Base-by-base conservation (phyloP, 2,888 invertebrate genomes). In the Phaonia tiefii region DNA sequence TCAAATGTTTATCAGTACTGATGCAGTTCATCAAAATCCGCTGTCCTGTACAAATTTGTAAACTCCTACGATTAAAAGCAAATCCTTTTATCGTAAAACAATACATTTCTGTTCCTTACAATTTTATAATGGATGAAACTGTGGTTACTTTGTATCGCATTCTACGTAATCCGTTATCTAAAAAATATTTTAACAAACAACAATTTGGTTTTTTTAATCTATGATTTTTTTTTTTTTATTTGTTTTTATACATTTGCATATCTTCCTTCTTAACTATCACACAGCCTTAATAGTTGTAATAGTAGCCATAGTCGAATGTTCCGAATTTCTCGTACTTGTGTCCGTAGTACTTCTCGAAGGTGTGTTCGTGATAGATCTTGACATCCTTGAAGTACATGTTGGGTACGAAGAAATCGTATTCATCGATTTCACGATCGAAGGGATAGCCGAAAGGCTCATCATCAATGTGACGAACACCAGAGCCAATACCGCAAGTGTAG, bases 381-480 rank as follows among this genome's bases (percentile, higher is more conserved):
- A 93, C 92, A 84, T 94, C 93, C 89, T 93, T 91, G 88, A 92
- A 92, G 92, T 88, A 92, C 91, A 93, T 92, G 89, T 94, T 94
- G 25, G 93, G 92, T 72, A 92, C 91, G 63, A 90, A 92, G 92
- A 92, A 94, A 75, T 91, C 91, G 58, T 90, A 89, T 58, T 93
- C 91, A 91, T 90, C 90, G 85, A 94, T 92, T 13, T 91, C 31
- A 31, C 31, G 31, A 8, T 31, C 31, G 31, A 31, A 31, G 31
- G 31, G 31, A 31, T 31, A 96, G 69, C 94, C 94, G 84, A 93
- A 91, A 51, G 95, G 92, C 88, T 92, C 92, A 82, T 92, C 92
- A 87, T 95, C 95, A 39, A 93, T 89, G 70, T 87, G 82, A 67
- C 89, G 85, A 91, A 92, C 86, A 87, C 91, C 92, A 87, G 91